Evolutionary conservation across 2,888 invertebrate genomes (phyloP).

Genomic region (Linyphia triangularis): DNA sequence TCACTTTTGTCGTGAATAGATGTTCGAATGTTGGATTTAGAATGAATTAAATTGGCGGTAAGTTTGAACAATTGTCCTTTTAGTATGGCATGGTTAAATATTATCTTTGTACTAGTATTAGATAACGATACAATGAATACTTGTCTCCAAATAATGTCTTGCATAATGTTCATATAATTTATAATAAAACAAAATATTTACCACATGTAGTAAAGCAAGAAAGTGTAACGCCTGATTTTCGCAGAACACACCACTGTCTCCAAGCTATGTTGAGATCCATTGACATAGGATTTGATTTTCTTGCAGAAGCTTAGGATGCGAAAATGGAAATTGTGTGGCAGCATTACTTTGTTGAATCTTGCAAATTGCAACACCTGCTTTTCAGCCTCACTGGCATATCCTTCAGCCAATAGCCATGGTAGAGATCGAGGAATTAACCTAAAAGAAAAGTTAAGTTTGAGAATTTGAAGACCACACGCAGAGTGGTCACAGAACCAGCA

Average conservation of each 20-base stretch:
- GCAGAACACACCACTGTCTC: constrained; percentile 59
- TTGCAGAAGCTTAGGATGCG: constrained; percentile 73
- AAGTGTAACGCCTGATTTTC: constrained; percentile 65
- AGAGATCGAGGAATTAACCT: constrained; percentile 72
- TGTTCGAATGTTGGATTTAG: too few relatives aligned
- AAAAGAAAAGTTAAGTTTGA: neutral
- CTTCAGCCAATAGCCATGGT: constrained; percentile 66
- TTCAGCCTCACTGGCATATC: constrained; percentile 65
- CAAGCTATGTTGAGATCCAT: constrained; percentile 48
- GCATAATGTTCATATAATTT: too few relatives aligned
- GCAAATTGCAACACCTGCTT: constrained; percentile 74
- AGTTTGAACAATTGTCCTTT: too few relatives aligned
- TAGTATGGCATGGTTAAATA: too few relatives aligned
- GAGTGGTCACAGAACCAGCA: too few relatives aligned
- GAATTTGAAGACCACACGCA: too few relatives aligned
- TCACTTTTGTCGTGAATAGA: too few relatives aligned
- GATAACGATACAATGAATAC: too few relatives aligned
- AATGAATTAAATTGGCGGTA: too few relatives aligned
- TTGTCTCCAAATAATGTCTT: too few relatives aligned
- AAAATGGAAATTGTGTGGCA: constrained; percentile 74
- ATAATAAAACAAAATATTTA: too few relatives aligned
- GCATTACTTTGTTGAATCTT: constrained; percentile 70
- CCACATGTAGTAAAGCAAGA: constrained; percentile 73
- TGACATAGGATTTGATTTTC: constrained; percentile 55
- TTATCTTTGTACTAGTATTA: too few relatives aligned